Base-by-base conservation (phyloP, 2,797 vertebrate species). In the Telmatherina bonti region DNA sequence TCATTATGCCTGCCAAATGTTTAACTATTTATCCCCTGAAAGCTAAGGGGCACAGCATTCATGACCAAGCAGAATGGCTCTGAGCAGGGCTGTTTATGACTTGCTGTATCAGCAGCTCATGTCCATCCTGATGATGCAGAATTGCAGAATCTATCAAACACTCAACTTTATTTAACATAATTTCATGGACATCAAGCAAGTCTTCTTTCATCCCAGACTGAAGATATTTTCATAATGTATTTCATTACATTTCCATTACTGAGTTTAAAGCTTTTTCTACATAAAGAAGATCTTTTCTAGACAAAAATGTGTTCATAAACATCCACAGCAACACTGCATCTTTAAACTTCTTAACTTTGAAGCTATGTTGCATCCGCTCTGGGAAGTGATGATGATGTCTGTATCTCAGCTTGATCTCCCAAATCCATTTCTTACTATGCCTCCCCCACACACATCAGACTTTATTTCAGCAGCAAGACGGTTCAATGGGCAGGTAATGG, bases 71-170 rank as follows among this genome's bases (percentile, higher is more conserved):
- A 72, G 35, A 83, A 47, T 52, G 15, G 35, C 77, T 70, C 66
- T 18, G 75, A 55, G 67, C 79, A 74, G 57, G 2, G 4, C 57
- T 10, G 74, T 72, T 78, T 67, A 73, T 41, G 57, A 36, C 58
- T 62, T 52, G 73, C 79, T 74, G 66, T 72, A 68, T 88, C 85
- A 86, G 82, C 77, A 7, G 60, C 66, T 72, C 77, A 66, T 35
- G 52, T 70, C 63, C 29, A 38, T 0, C 3, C 68, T 73, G 33
- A 41, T 52, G 63, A n/a, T n/a, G 51, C 41, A 11, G 45, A n/a
- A 45, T 73, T 59, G 30, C 33, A 35, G 38, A 67, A 57, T n/a
- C 38, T 38, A 38, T 77, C 15, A 67, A 62, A 66, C 22, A 22
- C 51, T 43, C 36, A 30, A 9, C 0, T 26, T 9, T 49, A 3